Conservation (phyloP, 2,797 vertebrate species). For the Echeneis naucrates region DNA sequence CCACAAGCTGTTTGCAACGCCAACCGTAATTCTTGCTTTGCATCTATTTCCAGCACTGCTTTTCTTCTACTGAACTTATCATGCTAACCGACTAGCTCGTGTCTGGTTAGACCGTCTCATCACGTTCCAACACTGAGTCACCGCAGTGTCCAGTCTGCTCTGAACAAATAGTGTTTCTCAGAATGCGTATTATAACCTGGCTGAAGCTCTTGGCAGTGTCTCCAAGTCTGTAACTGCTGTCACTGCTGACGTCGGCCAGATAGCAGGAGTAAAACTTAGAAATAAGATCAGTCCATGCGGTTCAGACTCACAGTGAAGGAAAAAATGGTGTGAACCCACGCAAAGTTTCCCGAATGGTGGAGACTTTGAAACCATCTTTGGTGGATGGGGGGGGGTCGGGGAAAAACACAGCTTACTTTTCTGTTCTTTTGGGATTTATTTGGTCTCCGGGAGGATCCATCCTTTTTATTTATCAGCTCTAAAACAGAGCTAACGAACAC, state of each 20-base stretch:
- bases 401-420: constrained; percentile 6
- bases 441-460: constrained; percentile 37
- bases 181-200: no score
- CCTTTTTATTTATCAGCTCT: constrained; percentile 61
- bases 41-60: no score
- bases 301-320: neutral
- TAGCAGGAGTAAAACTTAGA: no score
- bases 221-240: neutral
- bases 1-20: no score
- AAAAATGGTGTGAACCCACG: neutral
- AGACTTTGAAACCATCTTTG: constrained; percentile 12
- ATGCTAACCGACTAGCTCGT: no score
- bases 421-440: constrained; percentile 10
- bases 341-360: constrained; percentile 13
- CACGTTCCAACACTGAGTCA: no score
- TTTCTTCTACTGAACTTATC: no score
- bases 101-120: no score
- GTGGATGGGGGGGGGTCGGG: constrained; percentile 8
- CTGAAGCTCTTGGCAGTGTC: neutral
- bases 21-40: no score
- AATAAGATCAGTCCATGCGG: neutral
- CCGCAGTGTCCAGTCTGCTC: neutral
- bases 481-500: constrained; percentile 45
- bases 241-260: neutral
- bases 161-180: neutral